Percentiles rank a stretch among this genome's conserved stretches.
Evolutionary conservation across 2,113 vertebrate species (phyloP).

Genomic region (Pseudois nayaur): DNA sequence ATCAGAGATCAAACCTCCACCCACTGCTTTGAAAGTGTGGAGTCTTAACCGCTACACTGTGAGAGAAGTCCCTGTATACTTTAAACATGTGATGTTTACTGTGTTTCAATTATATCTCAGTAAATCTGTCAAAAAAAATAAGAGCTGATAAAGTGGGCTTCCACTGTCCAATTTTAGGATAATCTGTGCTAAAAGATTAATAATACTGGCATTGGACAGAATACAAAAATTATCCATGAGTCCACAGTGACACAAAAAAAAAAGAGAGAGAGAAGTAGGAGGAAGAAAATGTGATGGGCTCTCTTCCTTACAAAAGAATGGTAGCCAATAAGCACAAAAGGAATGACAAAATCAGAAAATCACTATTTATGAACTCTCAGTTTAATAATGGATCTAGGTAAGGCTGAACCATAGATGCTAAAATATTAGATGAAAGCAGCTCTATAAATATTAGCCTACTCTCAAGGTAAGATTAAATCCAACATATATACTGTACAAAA

Average conservation of each 20-base stretch:
- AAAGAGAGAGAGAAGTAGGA: background rate
- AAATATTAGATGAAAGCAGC: background rate
- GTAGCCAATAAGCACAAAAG: background rate
- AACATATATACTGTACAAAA: background rate
- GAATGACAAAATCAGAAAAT: background rate
- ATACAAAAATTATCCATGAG: background rate
- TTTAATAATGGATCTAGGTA: background rate
- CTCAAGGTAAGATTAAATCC: background rate
- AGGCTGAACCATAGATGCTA: background rate
- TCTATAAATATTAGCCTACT: background rate
- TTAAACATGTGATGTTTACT: background rate
- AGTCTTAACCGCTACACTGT: background rate
- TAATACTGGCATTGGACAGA: background rate
- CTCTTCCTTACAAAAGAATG: background rate
- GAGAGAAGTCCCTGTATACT: background rate
- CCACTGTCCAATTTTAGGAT: background rate
- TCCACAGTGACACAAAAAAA: background rate
- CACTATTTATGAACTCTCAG: background rate
- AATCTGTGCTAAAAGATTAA: background rate
- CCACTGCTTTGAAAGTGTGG: background rate
- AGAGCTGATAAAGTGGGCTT: background rate
- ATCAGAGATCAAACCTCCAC: background rate
- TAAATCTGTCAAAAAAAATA: background rate
- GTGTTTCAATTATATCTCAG: background rate
- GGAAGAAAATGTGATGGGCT: background rate